Percentiles rank a stretch among this genome's conserved stretches.
Conservation (phyloP, 2,113 vertebrate species). For the Cyprinodon tularosa region DNA sequence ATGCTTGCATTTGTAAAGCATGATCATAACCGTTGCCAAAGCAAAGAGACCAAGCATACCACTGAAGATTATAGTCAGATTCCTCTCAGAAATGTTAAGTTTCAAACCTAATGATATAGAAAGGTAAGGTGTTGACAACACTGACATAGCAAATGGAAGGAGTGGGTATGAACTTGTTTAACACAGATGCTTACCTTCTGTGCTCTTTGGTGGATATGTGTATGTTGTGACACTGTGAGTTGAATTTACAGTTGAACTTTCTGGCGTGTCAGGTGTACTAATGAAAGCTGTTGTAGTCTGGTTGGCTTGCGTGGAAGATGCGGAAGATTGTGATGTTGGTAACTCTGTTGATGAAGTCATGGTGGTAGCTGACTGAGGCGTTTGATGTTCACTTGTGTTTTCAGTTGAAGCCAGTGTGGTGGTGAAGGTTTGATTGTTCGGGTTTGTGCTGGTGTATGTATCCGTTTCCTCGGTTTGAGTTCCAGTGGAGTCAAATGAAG, state of each 20-base stretch:
- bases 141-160: neutral
- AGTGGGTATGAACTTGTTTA: neutral
- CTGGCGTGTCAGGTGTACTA: slow-evolving; percentile 17
- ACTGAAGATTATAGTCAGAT: slow-evolving; percentile 77
- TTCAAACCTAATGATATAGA: slow-evolving; percentile 21
- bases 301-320: slow-evolving; percentile 3
- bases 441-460: slow-evolving; percentile 6
- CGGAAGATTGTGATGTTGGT: slow-evolving; percentile 3
- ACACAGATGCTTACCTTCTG: slow-evolving; percentile 39
- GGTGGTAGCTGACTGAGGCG: slow-evolving; percentile 17
- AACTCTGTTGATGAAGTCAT: slow-evolving; percentile 12
- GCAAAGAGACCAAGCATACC: slow-evolving; percentile 63
- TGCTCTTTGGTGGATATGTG: slow-evolving; percentile 5
- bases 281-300: slow-evolving; percentile 17
- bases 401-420: neutral
- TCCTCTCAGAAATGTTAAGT: slow-evolving; percentile 70
- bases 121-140: neutral
- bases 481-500: slow-evolving; percentile 15
- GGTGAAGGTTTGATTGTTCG: neutral
- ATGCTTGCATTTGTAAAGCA: slow-evolving; percentile 68
- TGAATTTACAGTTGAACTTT: slow-evolving; percentile 21
- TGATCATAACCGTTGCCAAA: slow-evolving; percentile 57
- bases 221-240: slow-evolving; percentile 24
- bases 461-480: neutral
- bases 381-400: slow-evolving; percentile 30